These are phyloP conservation scores for Melanotaenia parkinsoni DNA, from an alignment of 2,797 vertebrate genomes.

Conservation along the genomic window DNA sequence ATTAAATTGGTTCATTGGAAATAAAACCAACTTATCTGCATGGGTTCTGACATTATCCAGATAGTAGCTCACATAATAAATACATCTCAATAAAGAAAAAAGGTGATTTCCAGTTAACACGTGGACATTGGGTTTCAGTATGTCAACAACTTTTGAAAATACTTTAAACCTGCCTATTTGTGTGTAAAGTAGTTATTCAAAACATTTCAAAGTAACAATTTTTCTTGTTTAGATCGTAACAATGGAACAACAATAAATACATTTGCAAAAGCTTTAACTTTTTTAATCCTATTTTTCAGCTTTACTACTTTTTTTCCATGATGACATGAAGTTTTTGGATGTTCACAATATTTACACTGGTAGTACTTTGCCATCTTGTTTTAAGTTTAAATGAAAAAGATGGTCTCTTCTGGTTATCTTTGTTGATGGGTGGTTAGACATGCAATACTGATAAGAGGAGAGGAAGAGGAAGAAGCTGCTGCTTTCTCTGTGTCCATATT, in stretches of 20 bases:
- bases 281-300: not conserved
- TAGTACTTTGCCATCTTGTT: constrained; percentile 42
- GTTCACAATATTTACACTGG: constrained; percentile 39
- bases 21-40: not conserved
- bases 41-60: not conserved
- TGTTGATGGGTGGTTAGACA: constrained; percentile 46
- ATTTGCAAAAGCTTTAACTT: not conserved
- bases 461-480: constrained; percentile 34
- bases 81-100: not conserved
- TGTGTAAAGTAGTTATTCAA: too few relatives aligned
- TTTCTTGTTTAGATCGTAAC: too few relatives aligned
- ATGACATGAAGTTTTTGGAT: not conserved
- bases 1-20: not conserved
- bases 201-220: too few relatives aligned
- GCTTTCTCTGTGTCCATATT: constrained; percentile 49
- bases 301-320: not conserved
- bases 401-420: constrained; percentile 50
- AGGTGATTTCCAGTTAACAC: too few relatives aligned
- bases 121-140: too few relatives aligned
- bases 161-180: too few relatives aligned
- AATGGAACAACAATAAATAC: too few relatives aligned
- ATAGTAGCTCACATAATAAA: not conserved
- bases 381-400: constrained; percentile 28
- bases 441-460: constrained; percentile 51
- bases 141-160: too few relatives aligned